Base-by-base conservation (phyloP, 2,797 vertebrate species). In the Meriones psammophilus region DNA sequence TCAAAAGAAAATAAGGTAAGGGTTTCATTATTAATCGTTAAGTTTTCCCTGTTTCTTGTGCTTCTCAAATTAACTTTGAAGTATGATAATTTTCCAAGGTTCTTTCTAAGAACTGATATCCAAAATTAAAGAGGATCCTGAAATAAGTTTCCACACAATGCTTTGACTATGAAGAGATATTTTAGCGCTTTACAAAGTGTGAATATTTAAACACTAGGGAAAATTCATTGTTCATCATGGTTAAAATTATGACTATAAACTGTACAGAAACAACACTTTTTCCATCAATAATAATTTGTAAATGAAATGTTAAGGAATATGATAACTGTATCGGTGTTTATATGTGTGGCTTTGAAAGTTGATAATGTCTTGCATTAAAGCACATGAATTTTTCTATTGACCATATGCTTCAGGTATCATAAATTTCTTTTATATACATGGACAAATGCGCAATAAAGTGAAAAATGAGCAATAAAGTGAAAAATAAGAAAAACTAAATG, bases 191-290 rank as follows among this genome's bases (percentile, higher is more conserved):
- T 83, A 33, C 77, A 92, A 93, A 97, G 92, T 60, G 13, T 73
- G 66, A 89, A 93, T 79, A 69, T 81, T 76, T 95, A 94, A 96
- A 84, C 54, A 78, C 33, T 20, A 46, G 22, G 54, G 24, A 92
- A 60, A 97, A 87, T 78, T 18, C 15, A 77, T 87, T 91, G 54
- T 89, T 92, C 91, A 33, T 58, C 60, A 87, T 83, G 42, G 66
- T 94, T 86, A 94, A 92, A 94, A 88, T 96, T n/a, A 85, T 56
- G 13, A 81, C 24, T 91, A 26, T 83, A 68, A 89, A 73, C 64
- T 42, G 89, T 71, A 77, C 77, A 92, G 69, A 30, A 91, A 62
- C 91, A 50, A 89, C 92, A 50, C 36, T 46, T 5, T 92, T 94
- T 71, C 39, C 0, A 84, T 77, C 24, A 94, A 33, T 85, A 42